Conservation (phyloP, 2,888 invertebrate species). For the Drosophila rellima region DNA sequence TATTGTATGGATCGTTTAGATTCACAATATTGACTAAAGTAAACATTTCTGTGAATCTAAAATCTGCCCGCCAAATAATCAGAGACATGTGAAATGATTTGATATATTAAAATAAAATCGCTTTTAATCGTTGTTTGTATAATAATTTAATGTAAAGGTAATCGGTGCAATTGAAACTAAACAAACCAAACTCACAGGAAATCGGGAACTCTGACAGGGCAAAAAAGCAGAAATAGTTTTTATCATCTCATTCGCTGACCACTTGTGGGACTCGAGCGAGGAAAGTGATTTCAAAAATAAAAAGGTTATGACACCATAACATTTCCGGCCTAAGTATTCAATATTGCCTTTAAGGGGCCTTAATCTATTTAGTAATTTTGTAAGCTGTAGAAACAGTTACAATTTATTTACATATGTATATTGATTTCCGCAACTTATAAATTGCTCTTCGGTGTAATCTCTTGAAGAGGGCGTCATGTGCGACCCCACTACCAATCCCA, state of each 20-base stretch:
- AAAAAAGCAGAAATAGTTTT: conserved; percentile 30
- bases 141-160: conserved; percentile 29
- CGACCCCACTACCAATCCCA: background rate
- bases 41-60: background rate
- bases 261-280: conserved; percentile 7
- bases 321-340: too few species aligned
- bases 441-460: conserved; percentile 25
- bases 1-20: background rate
- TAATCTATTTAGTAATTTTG: too few species aligned
- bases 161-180: conserved; percentile 18
- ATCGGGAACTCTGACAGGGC: conserved; percentile 24
- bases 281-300: background rate
- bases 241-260: conserved; percentile 5
- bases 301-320: too few species aligned
- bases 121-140: background rate
- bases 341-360: too few species aligned
- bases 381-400: background rate
- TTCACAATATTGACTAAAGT: background rate
- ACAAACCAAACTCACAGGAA: conserved; percentile 14
- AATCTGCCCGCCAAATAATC: background rate
- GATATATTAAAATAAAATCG: background rate
- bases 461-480: background rate
- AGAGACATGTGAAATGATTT: background rate
- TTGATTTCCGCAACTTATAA: background rate
- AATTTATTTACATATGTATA: background rate